Base-by-base conservation (phyloP, 2,113 vertebrate species). In the Ophthalmolycus amberensis region DNA sequence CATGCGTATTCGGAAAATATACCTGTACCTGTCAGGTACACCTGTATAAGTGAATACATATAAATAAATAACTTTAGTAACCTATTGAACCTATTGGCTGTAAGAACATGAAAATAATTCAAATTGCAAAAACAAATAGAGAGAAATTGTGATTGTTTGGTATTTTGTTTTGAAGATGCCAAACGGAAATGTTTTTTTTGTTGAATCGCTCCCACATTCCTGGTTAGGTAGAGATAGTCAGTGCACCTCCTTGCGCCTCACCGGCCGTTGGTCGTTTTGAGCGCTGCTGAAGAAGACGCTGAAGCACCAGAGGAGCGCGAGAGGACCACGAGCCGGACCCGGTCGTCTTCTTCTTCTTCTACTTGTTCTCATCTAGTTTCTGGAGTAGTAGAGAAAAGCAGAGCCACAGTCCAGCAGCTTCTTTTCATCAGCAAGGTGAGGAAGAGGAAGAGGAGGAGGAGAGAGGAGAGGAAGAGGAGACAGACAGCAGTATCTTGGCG, bases 311-410 rank as follows among this genome's bases (percentile, higher is more conserved):
- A 70, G 62, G 78, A 72, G 81, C 75, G 72, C 63, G 58, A n/a
- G 65, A 71, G 56, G 37, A 71, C 29, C 76, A 32, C 20, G 81
- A 74, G 66, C 70, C 60, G 16, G 38, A 59, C n/a, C 27, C 42
- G 40, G 27, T 32, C 64, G 48, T n/a, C 68, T 64, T 64, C 73
- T 56, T 40, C 74, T 58, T 34, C 63, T 34, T 6, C 59, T 8
- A 11, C 77, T 20, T 5, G 81, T 27, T 60, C 42, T 14, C 46
- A 4, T 66, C 10, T 54, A 71, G 94, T 94, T 94, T 93, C 91
- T 92, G 94, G 93, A 94, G 89, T 88, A 83, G 60, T 11, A 67
- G 87, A 91, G 90, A 89, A 94, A 90, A n/a, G 90, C 93, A 92
- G 70, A 73, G 76, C n/a, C 68, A 56, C 3, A 71, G 75, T 85